Evolutionary conservation across 1,140 invertebrate genomes (phyloP), one percentile per base, ranked within the genome.

Genomic region (Diabrotica virgifera): DNA sequence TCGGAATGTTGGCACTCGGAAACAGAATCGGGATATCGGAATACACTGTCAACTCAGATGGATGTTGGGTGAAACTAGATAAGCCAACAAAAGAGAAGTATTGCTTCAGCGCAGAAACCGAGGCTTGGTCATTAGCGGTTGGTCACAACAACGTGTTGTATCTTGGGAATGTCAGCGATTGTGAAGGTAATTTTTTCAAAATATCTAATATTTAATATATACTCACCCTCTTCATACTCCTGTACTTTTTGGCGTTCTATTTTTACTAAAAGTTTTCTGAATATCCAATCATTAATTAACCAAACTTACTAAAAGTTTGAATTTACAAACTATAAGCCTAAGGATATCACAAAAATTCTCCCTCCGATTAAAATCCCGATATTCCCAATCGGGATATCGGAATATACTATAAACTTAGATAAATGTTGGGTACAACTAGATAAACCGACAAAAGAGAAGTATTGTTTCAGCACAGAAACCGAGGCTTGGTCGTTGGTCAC

Each of bases 121-220:
- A 92, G 61, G 90, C 89, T 5, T 94, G 91, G 91, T 89, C 89
- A 5, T 78, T 94, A 13, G 89, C 89, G 0, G 82, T 87, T 24
- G 87, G 86, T 53, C 84, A 84, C 59, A 85, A 86, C 59, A 87
- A 87, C 66, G 83, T 86, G n/a, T 80, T 86, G 2, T 92, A 91
- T 74, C 83, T 93, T 70, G 86, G 76, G 46, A 75, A 68, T 55
- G 69, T 68, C 6, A 60, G 36, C 36, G 69, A 71, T 40, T 57
- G 46, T 5, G 64, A 68, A 37, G 61, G 13, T 46, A 24, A 68
- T 24, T 24, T 24, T 24, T 24, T 24, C 1, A 24, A 24, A 24
- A 24, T n/a, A n/a, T 24, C 24, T 24, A 24, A 24, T 2, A 24
- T 24, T 4, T 24, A 24, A n/a, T n/a, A n/a, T n/a, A n/a, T n/a